phyloP scores from a whole-genome alignment of 1,140 invertebrate genomes.

The Drosophila obscura region DNA sequence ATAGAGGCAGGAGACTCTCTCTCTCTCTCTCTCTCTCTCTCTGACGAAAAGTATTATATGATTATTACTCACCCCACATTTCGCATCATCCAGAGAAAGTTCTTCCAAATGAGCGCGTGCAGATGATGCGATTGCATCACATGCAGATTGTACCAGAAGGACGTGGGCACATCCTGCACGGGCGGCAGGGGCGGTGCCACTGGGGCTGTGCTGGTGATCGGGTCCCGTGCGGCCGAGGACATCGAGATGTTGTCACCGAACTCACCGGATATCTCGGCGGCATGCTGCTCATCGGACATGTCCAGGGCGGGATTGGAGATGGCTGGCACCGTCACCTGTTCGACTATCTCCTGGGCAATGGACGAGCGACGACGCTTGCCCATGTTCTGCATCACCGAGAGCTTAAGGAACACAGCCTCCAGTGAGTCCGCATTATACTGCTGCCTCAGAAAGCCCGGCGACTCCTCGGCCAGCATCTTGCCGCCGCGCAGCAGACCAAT shows the following conservation, averaged over 20 bases:
- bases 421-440: slow-evolving; percentile 91
- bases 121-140: slow-evolving; percentile 89
- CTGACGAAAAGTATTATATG: too few species aligned
- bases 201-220: slow-evolving; percentile 85
- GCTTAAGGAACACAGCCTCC: slow-evolving; percentile 96
- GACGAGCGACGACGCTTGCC: slow-evolving; percentile 90
- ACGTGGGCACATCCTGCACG: slow-evolving; percentile 85
- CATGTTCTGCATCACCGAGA: slow-evolving; percentile 92
- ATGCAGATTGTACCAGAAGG: slow-evolving; percentile 86
- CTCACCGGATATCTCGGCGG: slow-evolving; percentile 92
- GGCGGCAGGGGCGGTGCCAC: slow-evolving; percentile 86
- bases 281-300: slow-evolving; percentile 87
- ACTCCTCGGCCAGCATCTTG: slow-evolving; percentile 94
- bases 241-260: slow-evolving; percentile 93
- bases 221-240: slow-evolving; percentile 87
- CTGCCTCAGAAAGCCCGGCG: slow-evolving; percentile 91
- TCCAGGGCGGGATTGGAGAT: slow-evolving; percentile 87
- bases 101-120: slow-evolving; percentile 95
- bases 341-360: slow-evolving; percentile 90
- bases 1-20: too few species aligned
- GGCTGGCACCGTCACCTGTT: slow-evolving; percentile 86
- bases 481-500: slow-evolving; percentile 97
- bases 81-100: slow-evolving; percentile 94
- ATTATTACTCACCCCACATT: slow-evolving; percentile 91
- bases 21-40: too few species aligned